Base-by-base conservation (phyloP, 1,140 invertebrate genomes). In the Aricia agestis region DNA sequence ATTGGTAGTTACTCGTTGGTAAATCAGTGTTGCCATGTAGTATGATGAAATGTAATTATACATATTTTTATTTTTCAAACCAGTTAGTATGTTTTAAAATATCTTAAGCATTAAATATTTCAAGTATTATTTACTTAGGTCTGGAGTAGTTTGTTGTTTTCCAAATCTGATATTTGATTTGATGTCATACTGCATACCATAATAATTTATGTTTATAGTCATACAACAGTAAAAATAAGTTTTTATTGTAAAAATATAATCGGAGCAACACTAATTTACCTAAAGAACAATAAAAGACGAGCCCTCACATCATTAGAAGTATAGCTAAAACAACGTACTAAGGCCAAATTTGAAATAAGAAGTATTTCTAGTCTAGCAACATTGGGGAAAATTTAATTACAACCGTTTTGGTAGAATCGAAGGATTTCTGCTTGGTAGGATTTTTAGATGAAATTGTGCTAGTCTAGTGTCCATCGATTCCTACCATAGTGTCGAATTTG, bases 11-110 rank as follows among this genome's bases (percentile, higher is more conserved):
- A 74, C 77, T 67, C 25, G 25, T 25, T 80, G 71, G 69, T 73
- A 76, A 52, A 70, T 82, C 80, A 75, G 85, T 86, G 82, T 86
- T 87, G 84, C 85, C 78, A 84, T 84, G 77, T 73, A 69, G 71
- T 67, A 74, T 66, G 72, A 75, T 67, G 42, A 36, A 36, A 36
- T 25, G 25, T 36, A 36, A 36, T 72, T 63, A 45, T 69, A 45
- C n/a, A n/a, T 25, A 32, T 67, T 32, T 18, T 66, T 70, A 72
- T 74, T 76, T 69, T 72, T 67, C 63, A 70, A 77, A 78, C 67
- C 66, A 72, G 73, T 74, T 74, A 61, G 31, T 31, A 59, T 31
- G 19, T 52, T 65, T 58, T 70, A 42, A 17, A 7, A 36, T 9
- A 36, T 36, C 36, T 9, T 36, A 36, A 36, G 36, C 36, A 36